Percentiles rank a stretch among this genome's conserved stretches.
Evolutionary conservation across 2,888 invertebrate species (phyloP).

Genomic region (Calameuta pallipes): DNA sequence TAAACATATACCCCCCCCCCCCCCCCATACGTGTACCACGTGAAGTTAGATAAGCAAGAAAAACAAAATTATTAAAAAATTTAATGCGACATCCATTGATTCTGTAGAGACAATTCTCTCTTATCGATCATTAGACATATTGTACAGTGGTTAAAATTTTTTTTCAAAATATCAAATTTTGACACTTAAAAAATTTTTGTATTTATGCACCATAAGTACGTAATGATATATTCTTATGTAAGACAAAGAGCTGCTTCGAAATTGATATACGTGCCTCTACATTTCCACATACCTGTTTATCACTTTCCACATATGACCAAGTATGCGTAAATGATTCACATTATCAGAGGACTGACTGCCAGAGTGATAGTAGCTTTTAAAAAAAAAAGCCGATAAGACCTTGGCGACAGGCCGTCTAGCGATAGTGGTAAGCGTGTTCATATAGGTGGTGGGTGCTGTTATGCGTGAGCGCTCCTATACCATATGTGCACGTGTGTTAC

Average conservation of each 20-base stretch:
- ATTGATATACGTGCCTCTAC: background rate
- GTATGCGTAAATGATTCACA: slow-evolving; percentile 49
- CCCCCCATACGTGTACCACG: too few species aligned
- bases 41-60: too few species aligned
- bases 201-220: background rate
- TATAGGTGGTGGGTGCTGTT: background rate
- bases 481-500: slow-evolving; percentile 21
- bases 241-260: background rate
- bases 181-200: background rate
- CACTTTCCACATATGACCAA: slow-evolving; percentile 19
- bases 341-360: slow-evolving; percentile 40
- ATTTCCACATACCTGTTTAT: background rate
- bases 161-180: background rate
- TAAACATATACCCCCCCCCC: too few species aligned
- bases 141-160: too few species aligned
- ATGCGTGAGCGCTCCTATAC: background rate
- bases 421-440: slow-evolving; percentile 26
- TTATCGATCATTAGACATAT: too few species aligned
- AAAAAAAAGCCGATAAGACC: slow-evolving; percentile 45
- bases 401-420: slow-evolving; percentile 59
- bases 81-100: too few species aligned
- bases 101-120: too few species aligned
- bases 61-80: too few species aligned
- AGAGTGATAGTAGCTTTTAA: slow-evolving; percentile 33
- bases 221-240: background rate